These are phyloP conservation scores for Ceratoteleas bidentatus DNA, from an alignment of 1,140 invertebrate species.

Conservation along the genomic window DNA sequence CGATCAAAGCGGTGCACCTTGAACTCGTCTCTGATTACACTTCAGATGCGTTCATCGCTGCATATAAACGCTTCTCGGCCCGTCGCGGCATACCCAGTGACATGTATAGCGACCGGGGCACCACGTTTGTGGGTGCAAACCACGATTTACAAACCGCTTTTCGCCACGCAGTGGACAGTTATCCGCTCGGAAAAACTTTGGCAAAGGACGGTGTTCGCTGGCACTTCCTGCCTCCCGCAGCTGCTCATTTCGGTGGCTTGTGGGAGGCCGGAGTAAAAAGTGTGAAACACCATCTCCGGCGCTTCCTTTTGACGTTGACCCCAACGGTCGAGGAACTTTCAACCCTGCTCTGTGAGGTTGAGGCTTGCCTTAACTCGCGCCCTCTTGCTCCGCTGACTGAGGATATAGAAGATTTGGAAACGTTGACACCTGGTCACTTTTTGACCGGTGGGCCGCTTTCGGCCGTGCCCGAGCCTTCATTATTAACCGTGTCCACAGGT, in stretches of 20 bases:
- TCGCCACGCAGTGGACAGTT: too few species aligned
- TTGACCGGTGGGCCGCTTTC: neutral
- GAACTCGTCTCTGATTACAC: neutral
- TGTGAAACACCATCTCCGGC: neutral
- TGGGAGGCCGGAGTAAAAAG: neutral
- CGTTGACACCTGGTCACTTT: neutral
- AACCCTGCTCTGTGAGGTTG: neutral
- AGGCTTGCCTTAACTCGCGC: neutral
- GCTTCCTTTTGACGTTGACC: neutral
- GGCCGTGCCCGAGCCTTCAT: neutral
- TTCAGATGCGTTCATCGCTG: neutral
- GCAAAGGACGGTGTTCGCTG: neutral
- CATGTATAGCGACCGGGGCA: neutral
- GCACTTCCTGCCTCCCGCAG: neutral
- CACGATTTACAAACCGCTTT: neutral
- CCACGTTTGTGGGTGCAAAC: neutral
- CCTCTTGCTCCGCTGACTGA: neutral
- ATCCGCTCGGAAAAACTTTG: neutral
- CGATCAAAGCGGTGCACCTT: neutral
- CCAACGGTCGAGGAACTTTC: neutral
- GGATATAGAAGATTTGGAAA: neutral
- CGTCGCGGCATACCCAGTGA: neutral
- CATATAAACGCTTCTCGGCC: neutral
- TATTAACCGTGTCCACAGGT: neutral
- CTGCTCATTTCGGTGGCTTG: neutral